Percentiles rank a stretch among this genome's conserved stretches.
phyloP scores from a whole-genome alignment of 23 tunicate genomes.

The Trididemnum miniatum region DNA sequence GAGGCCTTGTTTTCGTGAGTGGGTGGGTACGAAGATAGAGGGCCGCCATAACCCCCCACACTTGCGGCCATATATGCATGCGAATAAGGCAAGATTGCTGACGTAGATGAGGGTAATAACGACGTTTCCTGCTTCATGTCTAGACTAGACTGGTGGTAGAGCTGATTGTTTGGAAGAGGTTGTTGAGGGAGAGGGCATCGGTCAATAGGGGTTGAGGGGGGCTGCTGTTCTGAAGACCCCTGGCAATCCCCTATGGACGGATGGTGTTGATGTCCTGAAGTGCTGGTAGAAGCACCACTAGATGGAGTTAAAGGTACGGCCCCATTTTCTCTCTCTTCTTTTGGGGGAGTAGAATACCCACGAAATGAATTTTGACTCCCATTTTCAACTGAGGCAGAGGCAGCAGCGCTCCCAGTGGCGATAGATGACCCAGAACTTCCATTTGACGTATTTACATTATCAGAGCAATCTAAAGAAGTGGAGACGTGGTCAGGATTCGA shows the following conservation, averaged over 20 bases:
- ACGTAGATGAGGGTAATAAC: conserved; percentile 18
- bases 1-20: conserved; percentile 36
- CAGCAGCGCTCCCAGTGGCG: background rate
- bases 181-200: conserved; percentile 32
- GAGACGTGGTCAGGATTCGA: background rate
- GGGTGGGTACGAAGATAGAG: conserved; percentile 35
- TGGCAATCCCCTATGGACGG: conserved; percentile 6
- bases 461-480: background rate
- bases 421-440: background rate
- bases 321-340: conserved; percentile 53
- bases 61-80: conserved; percentile 63
- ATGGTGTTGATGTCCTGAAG: conserved; percentile 43
- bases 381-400: conserved; percentile 30
- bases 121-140: conserved; percentile 1
- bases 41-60: conserved; percentile 55
- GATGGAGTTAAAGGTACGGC: conserved; percentile 50
- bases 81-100: conserved; percentile 58
- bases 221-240: conserved; percentile 36
- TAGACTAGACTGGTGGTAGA: conserved; percentile 24
- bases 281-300: conserved; percentile 36
- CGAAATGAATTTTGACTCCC: conserved; percentile 43
- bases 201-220: conserved; percentile 16
- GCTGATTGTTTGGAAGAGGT: conserved; percentile 11
- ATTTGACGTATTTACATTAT: background rate
- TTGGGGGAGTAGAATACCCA: conserved; percentile 63